These are phyloP conservation scores for Bemisia tabaci DNA, from an alignment of 1,140 invertebrate species.

Conservation along the genomic window DNA sequence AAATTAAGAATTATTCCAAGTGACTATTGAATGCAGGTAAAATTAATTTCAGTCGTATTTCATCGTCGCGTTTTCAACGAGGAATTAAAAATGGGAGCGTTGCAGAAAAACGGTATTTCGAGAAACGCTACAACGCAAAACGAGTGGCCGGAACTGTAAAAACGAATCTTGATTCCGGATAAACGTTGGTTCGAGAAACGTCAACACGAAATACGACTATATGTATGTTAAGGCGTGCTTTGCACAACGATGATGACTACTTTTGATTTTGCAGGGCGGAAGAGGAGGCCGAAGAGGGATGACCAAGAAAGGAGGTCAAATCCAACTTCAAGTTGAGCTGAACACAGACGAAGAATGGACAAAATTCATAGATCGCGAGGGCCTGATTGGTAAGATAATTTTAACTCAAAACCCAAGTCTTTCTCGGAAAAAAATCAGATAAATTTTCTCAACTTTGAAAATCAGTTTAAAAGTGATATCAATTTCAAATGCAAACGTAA, in stretches of 20 bases:
- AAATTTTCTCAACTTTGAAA: no score
- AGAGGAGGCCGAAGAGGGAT: background rate
- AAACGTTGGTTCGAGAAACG: no score
- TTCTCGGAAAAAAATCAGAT: background rate
- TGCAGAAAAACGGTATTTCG: background rate
- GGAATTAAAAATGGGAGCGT: background rate
- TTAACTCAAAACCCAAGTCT: background rate
- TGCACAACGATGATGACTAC: no score
- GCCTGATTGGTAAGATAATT: slow-evolving; percentile 62
- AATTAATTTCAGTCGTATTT: no score
- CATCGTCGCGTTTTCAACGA: no score
- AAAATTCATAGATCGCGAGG: slow-evolving; percentile 59
- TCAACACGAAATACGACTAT: no score
- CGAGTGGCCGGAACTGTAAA: background rate
- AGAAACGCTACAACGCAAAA: background rate
- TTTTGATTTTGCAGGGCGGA: background rate
- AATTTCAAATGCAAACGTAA: no score
- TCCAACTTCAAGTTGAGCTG: slow-evolving; percentile 65
- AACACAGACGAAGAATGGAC: slow-evolving; percentile 76
- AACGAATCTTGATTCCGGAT: background rate
- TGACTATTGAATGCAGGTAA: no score
- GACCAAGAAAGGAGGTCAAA: slow-evolving; percentile 57
- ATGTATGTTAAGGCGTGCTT: no score
- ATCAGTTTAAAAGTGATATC: no score
- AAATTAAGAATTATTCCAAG: no score